Conservation (phyloP, 2,113 vertebrate species). For the Calidris pugnax region DNA sequence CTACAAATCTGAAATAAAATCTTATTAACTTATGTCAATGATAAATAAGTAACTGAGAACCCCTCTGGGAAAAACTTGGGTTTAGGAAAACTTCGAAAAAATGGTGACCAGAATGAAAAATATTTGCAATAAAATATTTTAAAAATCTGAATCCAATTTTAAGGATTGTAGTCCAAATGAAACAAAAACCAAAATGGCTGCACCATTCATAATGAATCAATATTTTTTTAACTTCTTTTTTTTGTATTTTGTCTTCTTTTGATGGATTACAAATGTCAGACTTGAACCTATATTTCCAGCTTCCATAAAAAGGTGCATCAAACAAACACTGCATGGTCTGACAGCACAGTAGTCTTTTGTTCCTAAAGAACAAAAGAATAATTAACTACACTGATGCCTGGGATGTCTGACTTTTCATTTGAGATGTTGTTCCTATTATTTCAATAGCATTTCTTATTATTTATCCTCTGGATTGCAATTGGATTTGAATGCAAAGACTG, state of each 20-base stretch:
- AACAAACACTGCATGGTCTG: conserved; percentile 3
- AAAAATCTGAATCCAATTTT: neutral
- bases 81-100: neutral
- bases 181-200: neutral
- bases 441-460: neutral
- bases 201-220: neutral
- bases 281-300: conserved; percentile 12
- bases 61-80: neutral
- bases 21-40: neutral
- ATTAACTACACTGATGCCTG: conserved; percentile 21
- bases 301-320: neutral
- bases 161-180: neutral
- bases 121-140: neutral
- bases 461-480: neutral
- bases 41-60: neutral
- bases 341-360: conserved; percentile 32
- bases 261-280: conserved; percentile 21
- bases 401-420: conserved; percentile 25
- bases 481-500: neutral
- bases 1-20: neutral
- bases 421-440: conserved; percentile 35
- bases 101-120: neutral
- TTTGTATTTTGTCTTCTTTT: neutral
- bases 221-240: neutral
- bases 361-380: conserved; percentile 65